These are phyloP conservation scores for Rhyacichthys aspro DNA, from an alignment of 2,797 vertebrate species.

Conservation along the genomic window DNA sequence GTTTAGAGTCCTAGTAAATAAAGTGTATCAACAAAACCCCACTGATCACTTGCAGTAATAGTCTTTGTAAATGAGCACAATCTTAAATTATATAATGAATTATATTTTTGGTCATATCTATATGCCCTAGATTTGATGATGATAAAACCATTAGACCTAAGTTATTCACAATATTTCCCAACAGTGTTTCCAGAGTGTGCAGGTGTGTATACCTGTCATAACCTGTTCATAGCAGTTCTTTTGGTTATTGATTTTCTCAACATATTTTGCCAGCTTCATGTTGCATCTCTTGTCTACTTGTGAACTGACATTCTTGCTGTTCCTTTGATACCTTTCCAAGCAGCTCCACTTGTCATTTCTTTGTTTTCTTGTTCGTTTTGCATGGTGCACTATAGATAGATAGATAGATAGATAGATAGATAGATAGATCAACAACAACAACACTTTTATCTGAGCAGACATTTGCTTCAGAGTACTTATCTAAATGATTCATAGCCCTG, in stretches of 20 bases:
- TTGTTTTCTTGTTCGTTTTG: constrained; percentile 22
- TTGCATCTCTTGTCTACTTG: constrained; percentile 43
- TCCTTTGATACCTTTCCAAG: constrained; percentile 36
- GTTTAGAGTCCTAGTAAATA: too few species aligned
- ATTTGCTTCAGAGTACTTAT: not conserved
- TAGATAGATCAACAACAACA: too few species aligned
- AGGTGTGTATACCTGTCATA: constrained; percentile 53
- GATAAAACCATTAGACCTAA: too few species aligned
- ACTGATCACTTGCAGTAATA: too few species aligned
- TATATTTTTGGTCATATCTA: too few species aligned
- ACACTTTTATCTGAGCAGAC: constrained; percentile 3
- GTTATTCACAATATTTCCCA: too few species aligned
- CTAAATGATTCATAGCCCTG: constrained; percentile 31
- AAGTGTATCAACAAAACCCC: too few species aligned
- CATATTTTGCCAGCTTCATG: constrained; percentile 58
- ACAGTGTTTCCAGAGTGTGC: constrained; percentile 7
- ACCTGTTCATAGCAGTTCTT: constrained; percentile 56
- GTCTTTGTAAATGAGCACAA: too few species aligned
- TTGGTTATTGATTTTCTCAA: constrained; percentile 62
- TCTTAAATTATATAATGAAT: too few species aligned
- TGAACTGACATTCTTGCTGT: constrained; percentile 38
- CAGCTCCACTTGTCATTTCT: constrained; percentile 19
- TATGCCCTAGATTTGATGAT: too few species aligned
- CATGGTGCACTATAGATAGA: too few species aligned
- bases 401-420: too few species aligned